These are phyloP conservation scores for Prionchulus punctatus DNA, from an alignment of 2,888 invertebrate genomes.

Conservation along the genomic window DNA sequence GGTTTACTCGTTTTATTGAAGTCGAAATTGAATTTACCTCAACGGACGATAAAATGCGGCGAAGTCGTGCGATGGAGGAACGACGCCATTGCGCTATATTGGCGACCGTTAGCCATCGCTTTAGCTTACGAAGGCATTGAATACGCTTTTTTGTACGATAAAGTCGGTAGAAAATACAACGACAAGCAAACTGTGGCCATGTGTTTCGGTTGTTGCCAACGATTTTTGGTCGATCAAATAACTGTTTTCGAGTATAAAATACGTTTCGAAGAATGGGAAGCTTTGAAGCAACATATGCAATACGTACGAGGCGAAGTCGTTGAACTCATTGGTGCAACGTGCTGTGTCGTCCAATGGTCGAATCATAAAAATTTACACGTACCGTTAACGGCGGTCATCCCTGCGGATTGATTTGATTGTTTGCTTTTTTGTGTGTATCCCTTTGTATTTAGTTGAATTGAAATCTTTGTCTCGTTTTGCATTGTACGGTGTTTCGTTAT, in stretches of 20 bases:
- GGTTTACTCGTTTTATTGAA: constrained; percentile 1
- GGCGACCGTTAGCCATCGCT: constrained; percentile 11
- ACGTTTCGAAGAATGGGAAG: constrained; percentile 10
- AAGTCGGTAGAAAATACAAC: constrained; percentile 11
- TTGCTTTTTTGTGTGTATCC: too few species aligned
- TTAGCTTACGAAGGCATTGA: constrained; percentile 8
- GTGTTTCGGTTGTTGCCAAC: constrained; percentile 8
- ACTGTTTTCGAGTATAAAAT: constrained; percentile 12
- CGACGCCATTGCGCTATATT: constrained; percentile 9
- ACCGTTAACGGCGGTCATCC: constrained; percentile 6
- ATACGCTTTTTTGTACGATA: constrained; percentile 10
- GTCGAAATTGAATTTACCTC: not conserved
- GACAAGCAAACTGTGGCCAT: constrained; percentile 11
- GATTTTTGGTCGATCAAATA: constrained; percentile 6
- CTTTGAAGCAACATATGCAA: constrained; percentile 9
- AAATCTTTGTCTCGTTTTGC: too few species aligned
- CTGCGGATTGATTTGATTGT: constrained; percentile 6
- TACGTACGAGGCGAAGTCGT: constrained; percentile 2
- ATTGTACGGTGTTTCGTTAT: too few species aligned
- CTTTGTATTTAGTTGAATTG: too few species aligned
- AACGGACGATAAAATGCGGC: not conserved
- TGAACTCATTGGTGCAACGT: constrained; percentile 1
- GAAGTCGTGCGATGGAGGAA: constrained; percentile 6
- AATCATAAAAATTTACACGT: constrained; percentile 8
- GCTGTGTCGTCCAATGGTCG: constrained; percentile 6